These are phyloP conservation scores for Trypoxylon attenuatum DNA, from an alignment of 2,888 invertebrate species.

Conservation along the genomic window DNA sequence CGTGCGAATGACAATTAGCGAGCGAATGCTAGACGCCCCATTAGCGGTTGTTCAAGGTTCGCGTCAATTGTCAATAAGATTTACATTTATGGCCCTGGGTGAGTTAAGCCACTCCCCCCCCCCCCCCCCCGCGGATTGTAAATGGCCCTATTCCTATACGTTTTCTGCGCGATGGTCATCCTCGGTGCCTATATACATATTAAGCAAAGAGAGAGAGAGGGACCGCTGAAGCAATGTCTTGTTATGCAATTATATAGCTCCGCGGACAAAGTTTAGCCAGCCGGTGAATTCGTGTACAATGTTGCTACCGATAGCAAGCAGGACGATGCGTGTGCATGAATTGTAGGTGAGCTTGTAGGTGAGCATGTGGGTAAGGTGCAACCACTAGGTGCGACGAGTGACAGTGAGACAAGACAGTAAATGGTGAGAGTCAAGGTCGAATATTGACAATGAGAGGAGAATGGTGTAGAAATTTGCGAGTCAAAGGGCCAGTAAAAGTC, in stretches of 20 bases:
- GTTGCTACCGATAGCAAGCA: neutral
- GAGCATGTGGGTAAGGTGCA: too few relatives aligned
- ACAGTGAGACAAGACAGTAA: slow-evolving; percentile 22
- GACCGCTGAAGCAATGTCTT: too few relatives aligned
- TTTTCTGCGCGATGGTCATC: too few relatives aligned
- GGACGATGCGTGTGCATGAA: too few relatives aligned
- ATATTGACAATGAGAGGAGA: slow-evolving; percentile 58
- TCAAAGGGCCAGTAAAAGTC: too few relatives aligned
- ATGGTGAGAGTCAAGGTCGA: slow-evolving; percentile 64
- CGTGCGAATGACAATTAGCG: slow-evolving; percentile 51
- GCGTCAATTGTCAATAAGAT: slow-evolving; percentile 4
- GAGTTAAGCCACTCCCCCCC: neutral
- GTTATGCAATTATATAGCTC: too few relatives aligned
- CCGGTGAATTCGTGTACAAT: neutral
- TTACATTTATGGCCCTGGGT: neutral
- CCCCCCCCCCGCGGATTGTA: too few relatives aligned
- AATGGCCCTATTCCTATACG: too few relatives aligned
- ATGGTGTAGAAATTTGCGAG: slow-evolving; percentile 50
- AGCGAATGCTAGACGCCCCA: slow-evolving; percentile 47
- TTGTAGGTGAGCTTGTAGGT: too few relatives aligned
- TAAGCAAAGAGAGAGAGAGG: neutral
- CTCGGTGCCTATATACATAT: neutral
- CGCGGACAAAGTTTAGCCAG: too few relatives aligned
- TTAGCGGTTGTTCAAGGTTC: slow-evolving; percentile 48
- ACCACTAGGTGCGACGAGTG: too few relatives aligned